Percentiles rank a stretch among this genome's conserved stretches.
Conservation (phyloP, 1,140 invertebrate genomes). For the Orchesella cincta region DNA sequence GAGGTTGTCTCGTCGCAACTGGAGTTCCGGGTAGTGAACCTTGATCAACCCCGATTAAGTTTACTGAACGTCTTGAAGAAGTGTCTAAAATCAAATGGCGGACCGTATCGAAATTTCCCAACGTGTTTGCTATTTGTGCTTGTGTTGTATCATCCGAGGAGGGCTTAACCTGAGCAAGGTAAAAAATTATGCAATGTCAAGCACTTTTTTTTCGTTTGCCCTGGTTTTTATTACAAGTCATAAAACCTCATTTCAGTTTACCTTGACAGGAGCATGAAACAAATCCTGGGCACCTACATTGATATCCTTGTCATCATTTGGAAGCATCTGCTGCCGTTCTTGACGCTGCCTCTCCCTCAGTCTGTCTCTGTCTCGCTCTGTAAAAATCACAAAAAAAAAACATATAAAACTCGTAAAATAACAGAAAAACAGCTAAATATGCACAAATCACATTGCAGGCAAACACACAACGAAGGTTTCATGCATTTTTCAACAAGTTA, state of each 20-base stretch:
- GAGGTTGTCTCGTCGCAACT: constrained; percentile 57
- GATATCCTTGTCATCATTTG: constrained; percentile 61
- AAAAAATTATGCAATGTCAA: constrained; percentile 3
- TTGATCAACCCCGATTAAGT: constrained; percentile 69
- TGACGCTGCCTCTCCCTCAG: constrained; percentile 71
- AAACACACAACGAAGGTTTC: too few relatives aligned
- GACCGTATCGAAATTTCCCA: constrained; percentile 71
- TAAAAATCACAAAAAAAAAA: constrained; percentile 31
- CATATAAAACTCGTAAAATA: too few relatives aligned
- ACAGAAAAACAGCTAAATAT: too few relatives aligned
- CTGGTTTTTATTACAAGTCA: background rate
- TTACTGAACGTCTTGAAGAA: constrained; percentile 60
- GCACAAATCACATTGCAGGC: too few relatives aligned
- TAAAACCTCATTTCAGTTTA: constrained; percentile 52
- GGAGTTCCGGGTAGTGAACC: constrained; percentile 58
- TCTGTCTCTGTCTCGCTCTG: constrained; percentile 64
- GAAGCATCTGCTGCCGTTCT: constrained; percentile 70
- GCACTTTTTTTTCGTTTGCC: too few relatives aligned
- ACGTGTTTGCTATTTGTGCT: constrained; percentile 71
- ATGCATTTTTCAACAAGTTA: too few relatives aligned
- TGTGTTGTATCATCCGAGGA: constrained; percentile 68
- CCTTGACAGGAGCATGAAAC: constrained; percentile 65
- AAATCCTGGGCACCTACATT: constrained; percentile 54
- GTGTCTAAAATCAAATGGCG: constrained; percentile 65
- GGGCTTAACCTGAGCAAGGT: constrained; percentile 64